These are phyloP conservation scores for Neofelis nebulosa DNA, from an alignment of 2,113 vertebrate genomes.

Conservation along the genomic window DNA sequence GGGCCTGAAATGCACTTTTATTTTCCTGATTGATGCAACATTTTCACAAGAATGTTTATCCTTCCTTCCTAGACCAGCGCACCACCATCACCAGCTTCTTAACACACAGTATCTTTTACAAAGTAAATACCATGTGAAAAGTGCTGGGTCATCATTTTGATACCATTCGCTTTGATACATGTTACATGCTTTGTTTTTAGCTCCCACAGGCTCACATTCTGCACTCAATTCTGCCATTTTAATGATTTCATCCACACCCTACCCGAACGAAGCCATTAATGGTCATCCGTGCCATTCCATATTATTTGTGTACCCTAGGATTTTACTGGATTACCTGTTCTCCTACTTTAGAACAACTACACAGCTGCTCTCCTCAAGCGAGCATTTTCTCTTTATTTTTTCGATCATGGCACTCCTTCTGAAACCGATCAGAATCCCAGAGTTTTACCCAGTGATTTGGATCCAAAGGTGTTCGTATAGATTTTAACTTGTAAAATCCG, in stretches of 20 bases:
- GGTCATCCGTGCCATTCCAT: neutral
- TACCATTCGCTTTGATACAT: neutral
- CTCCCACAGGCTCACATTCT: neutral
- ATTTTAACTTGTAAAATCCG: neutral
- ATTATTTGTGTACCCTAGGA: neutral
- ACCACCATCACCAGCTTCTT: neutral
- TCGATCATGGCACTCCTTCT: neutral
- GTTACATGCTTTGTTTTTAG: neutral
- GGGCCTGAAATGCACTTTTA: slow-evolving; percentile 4
- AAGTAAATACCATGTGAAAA: neutral
- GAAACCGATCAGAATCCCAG: neutral
- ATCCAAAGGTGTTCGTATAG: neutral
- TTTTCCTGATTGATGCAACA: slow-evolving; percentile 7
- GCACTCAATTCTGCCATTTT: neutral
- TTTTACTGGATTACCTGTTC: neutral
- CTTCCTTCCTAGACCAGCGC: neutral
- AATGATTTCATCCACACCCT: neutral
- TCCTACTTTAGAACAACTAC: neutral
- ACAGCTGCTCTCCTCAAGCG: neutral
- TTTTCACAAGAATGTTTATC: neutral
- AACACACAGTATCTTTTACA: neutral
- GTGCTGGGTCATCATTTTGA: neutral
- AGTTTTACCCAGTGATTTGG: neutral
- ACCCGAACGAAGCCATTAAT: neutral
- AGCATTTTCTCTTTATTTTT: slow-evolving; percentile 14